Base-by-base conservation (phyloP, 2,888 invertebrate genomes). In the Diarsia dahlii region DNA sequence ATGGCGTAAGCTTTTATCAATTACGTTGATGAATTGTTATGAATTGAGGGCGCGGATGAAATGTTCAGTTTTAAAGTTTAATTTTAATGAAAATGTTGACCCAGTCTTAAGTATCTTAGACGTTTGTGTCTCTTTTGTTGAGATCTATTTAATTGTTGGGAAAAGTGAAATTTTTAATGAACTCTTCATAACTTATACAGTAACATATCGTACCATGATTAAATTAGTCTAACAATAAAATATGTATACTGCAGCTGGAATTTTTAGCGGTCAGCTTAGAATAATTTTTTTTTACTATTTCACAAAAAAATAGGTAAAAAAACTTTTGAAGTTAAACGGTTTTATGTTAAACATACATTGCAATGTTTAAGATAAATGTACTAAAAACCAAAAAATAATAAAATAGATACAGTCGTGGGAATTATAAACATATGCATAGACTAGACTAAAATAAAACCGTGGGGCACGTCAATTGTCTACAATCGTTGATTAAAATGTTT, bases 21-120 rank as follows among this genome's bases (percentile, higher is more conserved):
- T 80, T 84, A 80, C 48, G 74, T 76, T 80, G 48, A 84, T 83
- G 69, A 70, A 67, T 63, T 72, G 20, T 56, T 71, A 73, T 72
- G 46, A 73, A 66, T 63, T 56, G 58, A 20, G n/a, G 63, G 48
- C 45, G 50, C 18, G 45, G 28, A 23, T 23, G 28, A 65, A 69
- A 46, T 70, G 23, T 56, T 15, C 50, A 50, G 18, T 20, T 28
- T 52, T 18, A 18, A n/a, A 5, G 5, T 10, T 71, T 18, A 46
- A 56, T 45, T 76, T 54, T 34, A 0, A 60, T 58, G 2, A 65
- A 48, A 52, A 9, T 23, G 45, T 46, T 76, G 13, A 58, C 48
- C 15, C 18, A 58, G 20, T 45, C 0, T 8, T 3, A 63, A 62
- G 39, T n/a, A 13, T n/a, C 3, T 45, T 6, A 1, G 6, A n/a